Conservation (phyloP, 2,113 vertebrate genomes). For the Pao palembangensis region DNA sequence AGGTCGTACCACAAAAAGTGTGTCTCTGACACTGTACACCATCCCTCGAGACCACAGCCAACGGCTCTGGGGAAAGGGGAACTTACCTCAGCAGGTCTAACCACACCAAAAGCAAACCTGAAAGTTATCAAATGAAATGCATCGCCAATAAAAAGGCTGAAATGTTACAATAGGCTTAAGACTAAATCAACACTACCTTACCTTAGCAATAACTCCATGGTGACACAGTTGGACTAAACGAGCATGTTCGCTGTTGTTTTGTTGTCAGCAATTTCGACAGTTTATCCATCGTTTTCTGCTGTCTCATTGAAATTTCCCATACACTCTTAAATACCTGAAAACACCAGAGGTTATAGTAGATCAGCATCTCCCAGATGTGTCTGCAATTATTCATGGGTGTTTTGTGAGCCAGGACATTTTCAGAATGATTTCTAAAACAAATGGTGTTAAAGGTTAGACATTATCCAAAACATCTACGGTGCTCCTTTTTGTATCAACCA, state of each 20-base stretch:
- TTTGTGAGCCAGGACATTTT: too few relatives aligned
- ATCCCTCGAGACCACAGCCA: background rate
- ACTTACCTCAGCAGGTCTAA: background rate
- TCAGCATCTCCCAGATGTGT: background rate
- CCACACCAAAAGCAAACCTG: constrained; percentile 1
- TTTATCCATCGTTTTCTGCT: constrained; percentile 68
- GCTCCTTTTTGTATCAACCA: background rate
- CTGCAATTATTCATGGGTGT: background rate
- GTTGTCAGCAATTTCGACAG: constrained; percentile 46
- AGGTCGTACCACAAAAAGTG: background rate
- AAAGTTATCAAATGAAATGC: background rate
- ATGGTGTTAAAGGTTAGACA: too few relatives aligned
- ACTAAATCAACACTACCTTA: too few relatives aligned
- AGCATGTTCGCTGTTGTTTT: constrained; percentile 56
- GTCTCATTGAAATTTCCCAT: constrained; percentile 68
- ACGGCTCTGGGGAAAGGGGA: background rate
- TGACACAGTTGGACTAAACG: constrained; percentile 62
- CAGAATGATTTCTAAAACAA: too few relatives aligned
- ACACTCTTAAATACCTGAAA: constrained; percentile 67
- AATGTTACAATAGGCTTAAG: too few relatives aligned
- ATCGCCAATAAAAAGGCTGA: too few relatives aligned
- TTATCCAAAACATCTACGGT: too few relatives aligned
- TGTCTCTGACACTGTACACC: background rate
- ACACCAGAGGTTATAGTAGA: background rate
- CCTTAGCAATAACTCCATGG: constrained; percentile 60